Conservation (phyloP, 2,113 vertebrate genomes). For the Sterrhoptilus dennistouni region DNA sequence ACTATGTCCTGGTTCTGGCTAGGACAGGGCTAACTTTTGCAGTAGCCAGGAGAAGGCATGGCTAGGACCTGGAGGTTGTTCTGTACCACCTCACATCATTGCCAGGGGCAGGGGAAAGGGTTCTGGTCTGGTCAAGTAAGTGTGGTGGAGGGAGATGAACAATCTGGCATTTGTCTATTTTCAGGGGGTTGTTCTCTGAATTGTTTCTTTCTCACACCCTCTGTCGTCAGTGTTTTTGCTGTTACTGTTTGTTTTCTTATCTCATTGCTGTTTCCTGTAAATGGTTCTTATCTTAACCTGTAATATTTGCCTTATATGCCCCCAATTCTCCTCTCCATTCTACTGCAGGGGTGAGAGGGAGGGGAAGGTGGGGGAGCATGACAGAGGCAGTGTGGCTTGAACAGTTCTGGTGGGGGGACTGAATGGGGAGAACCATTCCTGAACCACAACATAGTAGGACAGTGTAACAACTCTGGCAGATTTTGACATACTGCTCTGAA, state of each 20-base stretch:
- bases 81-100: background rate
- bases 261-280: background rate
- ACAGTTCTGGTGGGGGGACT: background rate
- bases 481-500: background rate
- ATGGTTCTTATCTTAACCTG: background rate
- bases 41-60: background rate
- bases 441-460: background rate
- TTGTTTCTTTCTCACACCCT: background rate
- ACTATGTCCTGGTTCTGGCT: background rate
- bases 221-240: background rate
- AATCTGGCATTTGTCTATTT: background rate
- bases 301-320: background rate
- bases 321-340: background rate
- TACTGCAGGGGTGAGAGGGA: fast-evolving
- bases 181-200: background rate
- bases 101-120: background rate
- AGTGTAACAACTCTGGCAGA: background rate
- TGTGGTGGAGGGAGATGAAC: background rate
- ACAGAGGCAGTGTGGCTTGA: background rate
- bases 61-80: background rate
- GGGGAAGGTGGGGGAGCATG: fast-evolving
- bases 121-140: background rate
- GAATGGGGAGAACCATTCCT: background rate
- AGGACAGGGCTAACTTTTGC: background rate
- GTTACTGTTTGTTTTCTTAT: background rate